Base-by-base conservation (phyloP, 2,113 vertebrate genomes). In the Oryzias celebensis region DNA sequence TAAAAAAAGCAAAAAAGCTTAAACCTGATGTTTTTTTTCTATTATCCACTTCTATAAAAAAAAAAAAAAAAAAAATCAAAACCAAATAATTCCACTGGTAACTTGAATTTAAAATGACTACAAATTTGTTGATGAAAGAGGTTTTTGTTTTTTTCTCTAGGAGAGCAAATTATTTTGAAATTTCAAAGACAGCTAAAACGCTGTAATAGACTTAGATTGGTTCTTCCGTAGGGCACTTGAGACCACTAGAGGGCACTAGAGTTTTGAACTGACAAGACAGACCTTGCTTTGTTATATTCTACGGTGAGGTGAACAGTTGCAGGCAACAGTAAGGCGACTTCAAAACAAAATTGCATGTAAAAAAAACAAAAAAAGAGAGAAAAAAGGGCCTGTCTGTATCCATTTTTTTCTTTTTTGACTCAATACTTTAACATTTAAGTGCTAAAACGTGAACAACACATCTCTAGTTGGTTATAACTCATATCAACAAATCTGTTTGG, bases 111-210 rank as follows among this genome's bases (percentile, higher is more conserved):
- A 43, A 51, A 66, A 41, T 26, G 23, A 57, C 49, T 52, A 65
- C 22, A 41, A 3, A 24, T 68, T 60, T 26, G 24, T n/a, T 31
- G 42, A 53, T 22, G 53, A 54, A 61, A 28, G n/a, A 45, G n/a
- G 3, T 43, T 64, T 48, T 6, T 20, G 3, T 14, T 50, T 31
- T n/a, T 16, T 41, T 58, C 63, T 51, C n/a, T 70, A 41, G 50
- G 55, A 13, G 36, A 65, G 53, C 31, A 47, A 57, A 42, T 73
- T 41, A 10, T 52, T 12, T 70, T 17, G 1, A 20, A 48, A 31
- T 58, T 51, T 57, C n/a, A 60, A 72, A 84, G 65, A 87, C 90
- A 89, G 89, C 82, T 90, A 90, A 88, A 90, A 90, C 88, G 89
- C 89, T 90, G 89, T 54, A 84, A 77, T 75, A 67, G 55, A 78